Percentiles rank a stretch among this genome's conserved stretches.
Conservation (phyloP, 2,797 vertebrate genomes). For the Sylvilagus floridanus region DNA sequence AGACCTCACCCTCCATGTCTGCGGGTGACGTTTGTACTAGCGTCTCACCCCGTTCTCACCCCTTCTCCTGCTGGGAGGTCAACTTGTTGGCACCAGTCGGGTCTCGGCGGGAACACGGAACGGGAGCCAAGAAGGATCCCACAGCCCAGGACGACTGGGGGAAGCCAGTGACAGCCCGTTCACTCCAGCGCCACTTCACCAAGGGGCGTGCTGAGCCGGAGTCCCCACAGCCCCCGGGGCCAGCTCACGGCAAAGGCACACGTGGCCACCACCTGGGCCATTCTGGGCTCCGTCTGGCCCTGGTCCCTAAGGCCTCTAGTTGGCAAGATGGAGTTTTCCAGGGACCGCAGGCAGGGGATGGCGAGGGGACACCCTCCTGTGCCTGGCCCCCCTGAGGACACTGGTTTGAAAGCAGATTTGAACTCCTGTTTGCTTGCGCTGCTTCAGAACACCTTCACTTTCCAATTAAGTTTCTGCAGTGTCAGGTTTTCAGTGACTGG, state of each 20-base stretch:
- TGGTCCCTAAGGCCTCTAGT: not conserved
- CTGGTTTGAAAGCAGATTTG: not conserved
- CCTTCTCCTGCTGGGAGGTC: not conserved
- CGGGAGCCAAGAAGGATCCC: not conserved
- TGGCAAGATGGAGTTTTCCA: not conserved
- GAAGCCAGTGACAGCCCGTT: not conserved
- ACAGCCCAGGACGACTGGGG: not conserved
- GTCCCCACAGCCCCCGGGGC: not conserved
- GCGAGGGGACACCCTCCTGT: fast-evolving
- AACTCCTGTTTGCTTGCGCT: not conserved
- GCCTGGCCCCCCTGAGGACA: not conserved
- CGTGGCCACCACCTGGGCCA: not conserved
- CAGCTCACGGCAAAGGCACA: not conserved
- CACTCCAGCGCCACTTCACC: not conserved
- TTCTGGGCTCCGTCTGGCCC: not conserved
- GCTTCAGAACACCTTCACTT: not conserved
- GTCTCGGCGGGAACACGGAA: not conserved
- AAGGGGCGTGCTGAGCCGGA: too few relatives aligned
- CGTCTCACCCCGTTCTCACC: conserved; percentile 18
- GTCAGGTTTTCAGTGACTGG: not conserved
- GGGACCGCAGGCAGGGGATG: not conserved
- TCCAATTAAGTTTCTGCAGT: not conserved
- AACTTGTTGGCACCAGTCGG: not conserved
- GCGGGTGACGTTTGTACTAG: not conserved
- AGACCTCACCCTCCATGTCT: not conserved